These are phyloP conservation scores for Natrix natrix DNA, from an alignment of 2,797 vertebrate species.

Conservation along the genomic window DNA sequence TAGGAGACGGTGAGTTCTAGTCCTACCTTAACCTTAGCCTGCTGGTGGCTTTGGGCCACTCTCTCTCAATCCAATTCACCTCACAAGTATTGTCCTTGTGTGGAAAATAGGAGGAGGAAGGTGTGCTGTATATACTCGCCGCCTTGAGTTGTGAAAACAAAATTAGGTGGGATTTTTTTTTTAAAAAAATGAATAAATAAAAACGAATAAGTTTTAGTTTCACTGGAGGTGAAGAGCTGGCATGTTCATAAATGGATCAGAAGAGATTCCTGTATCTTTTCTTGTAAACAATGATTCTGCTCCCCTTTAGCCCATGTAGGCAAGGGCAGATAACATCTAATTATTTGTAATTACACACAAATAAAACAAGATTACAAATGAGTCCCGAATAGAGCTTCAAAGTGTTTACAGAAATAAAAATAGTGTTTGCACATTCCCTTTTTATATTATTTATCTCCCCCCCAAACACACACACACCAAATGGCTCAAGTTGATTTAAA, in stretches of 20 bases:
- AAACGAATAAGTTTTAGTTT: background rate
- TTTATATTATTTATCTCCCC: constrained; percentile 60
- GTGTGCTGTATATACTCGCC: background rate
- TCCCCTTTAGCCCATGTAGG: background rate
- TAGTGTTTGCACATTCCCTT: constrained; percentile 45
- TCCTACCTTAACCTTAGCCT: too few species aligned
- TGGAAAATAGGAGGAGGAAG: background rate
- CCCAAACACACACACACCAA: constrained; percentile 41
- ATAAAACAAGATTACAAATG: constrained; percentile 49
- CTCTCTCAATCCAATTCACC: background rate
- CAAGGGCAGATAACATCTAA: background rate
- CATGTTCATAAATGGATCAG: background rate
- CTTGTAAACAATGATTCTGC: background rate
- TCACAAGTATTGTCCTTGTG: too few species aligned
- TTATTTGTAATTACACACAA: constrained; percentile 54
- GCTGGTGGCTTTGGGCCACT: background rate
- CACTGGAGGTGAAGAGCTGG: background rate
- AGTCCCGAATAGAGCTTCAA: constrained; percentile 48
- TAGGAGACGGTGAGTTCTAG: too few species aligned
- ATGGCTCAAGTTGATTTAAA: constrained; percentile 78
- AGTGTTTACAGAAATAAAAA: constrained; percentile 69
- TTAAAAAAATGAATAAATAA: background rate
- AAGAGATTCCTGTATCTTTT: background rate
- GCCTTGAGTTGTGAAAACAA: background rate
- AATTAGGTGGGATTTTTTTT: background rate